Evolutionary conservation across 2,888 invertebrate genomes (phyloP), one percentile per base, ranked within the genome.

Genomic region (Mesoligia furuncula): DNA sequence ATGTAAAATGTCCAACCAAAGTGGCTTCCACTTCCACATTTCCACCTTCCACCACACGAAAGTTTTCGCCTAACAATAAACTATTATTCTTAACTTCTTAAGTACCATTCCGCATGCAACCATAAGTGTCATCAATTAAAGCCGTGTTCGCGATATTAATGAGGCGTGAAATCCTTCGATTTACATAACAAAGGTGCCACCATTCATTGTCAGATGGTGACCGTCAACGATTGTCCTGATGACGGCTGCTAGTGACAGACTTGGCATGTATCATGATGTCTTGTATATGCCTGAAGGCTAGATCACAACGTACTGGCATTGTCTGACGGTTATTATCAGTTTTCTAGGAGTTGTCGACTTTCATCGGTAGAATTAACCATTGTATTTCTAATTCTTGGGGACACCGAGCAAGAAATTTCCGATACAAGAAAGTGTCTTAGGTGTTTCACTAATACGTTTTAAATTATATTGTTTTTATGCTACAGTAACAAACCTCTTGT

Each of bases 111-210:
- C 27, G 24, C 75, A 80, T 81, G 74, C 79, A 83, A 80, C 66
- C 69, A 66, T 78, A 81, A 85, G 83, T 84, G 80, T 81, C 83
- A 80, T 85, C 88, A 86, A 93, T 93, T 92, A 93, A 84, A 93
- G 92, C 91, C 91, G 89, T 85, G 90, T 88, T 89, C 79, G 88
- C 89, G 71, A 79, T 85, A 85, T 90, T 91, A 93, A 94, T 93
- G 93, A 89, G 77, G 90, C 92, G 87, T 92, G 90, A 93, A 93
- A 94, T 94, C 90, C 89, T 88, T 87, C 70, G 83, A 94, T 94
- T 93, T 93, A 91, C 93, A 94, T 93, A 91, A 94, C 92, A 93
- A 94, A 90, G 90, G 54, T 79, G 57, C 71, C 80, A 84, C 75
- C 67, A 80, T 72, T 84, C 79, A 73, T 75, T 79, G 82, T 83